phyloP scores from a whole-genome alignment of 1,140 invertebrate genomes.

The Contarinia nasturtii region DNA sequence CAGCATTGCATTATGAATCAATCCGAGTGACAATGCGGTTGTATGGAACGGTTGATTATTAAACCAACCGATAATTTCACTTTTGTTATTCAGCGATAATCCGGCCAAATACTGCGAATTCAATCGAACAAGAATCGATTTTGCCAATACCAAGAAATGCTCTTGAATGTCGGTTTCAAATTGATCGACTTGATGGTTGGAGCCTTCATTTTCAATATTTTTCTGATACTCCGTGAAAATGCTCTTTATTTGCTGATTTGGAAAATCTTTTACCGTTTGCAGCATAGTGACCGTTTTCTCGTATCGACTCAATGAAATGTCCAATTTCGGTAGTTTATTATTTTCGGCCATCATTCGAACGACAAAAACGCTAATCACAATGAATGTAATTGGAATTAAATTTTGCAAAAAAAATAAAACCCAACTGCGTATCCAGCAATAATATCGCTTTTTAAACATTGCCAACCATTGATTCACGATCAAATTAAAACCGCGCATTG shows the following conservation, averaged over 20 bases:
- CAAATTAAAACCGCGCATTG: slow-evolving; percentile 17
- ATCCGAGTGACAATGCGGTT: slow-evolving; percentile 33
- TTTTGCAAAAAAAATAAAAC: slow-evolving; percentile 30
- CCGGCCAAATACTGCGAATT: slow-evolving; percentile 28
- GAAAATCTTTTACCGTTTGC: not conserved
- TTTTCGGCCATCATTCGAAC: slow-evolving; percentile 25
- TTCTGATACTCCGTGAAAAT: too few relatives aligned
- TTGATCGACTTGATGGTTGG: slow-evolving; percentile 11
- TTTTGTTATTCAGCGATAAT: slow-evolving; percentile 17
- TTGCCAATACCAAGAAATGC: slow-evolving; percentile 20
- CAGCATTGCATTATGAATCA: slow-evolving; percentile 35
- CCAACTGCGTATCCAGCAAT: slow-evolving; percentile 30
- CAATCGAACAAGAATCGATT: slow-evolving; percentile 14
- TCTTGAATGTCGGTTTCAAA: slow-evolving; percentile 19
- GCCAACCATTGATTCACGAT: slow-evolving; percentile 32
- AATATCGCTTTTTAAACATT: slow-evolving; percentile 33
- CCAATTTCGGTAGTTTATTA: slow-evolving; percentile 23
- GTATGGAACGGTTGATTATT: slow-evolving; percentile 45
- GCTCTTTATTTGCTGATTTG: too few relatives aligned
- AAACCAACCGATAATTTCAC: slow-evolving; percentile 30
- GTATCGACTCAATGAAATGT: slow-evolving; percentile 1
- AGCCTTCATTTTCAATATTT: not conserved
- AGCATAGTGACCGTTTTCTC: not conserved
- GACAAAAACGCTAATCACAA: slow-evolving; percentile 30
- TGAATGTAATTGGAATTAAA: slow-evolving; percentile 30